These are phyloP conservation scores for Crambe crambe DNA, from an alignment of 37 sponge, comb jelly and placozoan genomes.

Conservation along the genomic window DNA sequence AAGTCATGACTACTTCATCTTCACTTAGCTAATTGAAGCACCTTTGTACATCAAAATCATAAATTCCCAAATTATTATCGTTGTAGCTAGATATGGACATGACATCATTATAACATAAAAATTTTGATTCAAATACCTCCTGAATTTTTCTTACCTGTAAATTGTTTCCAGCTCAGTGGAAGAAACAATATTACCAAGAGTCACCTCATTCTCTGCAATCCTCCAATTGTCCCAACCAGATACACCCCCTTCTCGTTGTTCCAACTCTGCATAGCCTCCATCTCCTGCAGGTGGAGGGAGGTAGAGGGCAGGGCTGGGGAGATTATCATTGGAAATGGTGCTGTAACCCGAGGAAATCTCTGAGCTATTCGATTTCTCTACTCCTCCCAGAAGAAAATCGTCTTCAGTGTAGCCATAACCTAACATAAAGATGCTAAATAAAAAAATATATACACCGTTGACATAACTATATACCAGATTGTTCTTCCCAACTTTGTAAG, in stretches of 20 bases:
- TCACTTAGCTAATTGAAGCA: no score
- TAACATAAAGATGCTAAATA: no score
- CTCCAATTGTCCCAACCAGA: conserved; percentile 40
- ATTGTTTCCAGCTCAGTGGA: conserved; percentile 13
- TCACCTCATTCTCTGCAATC: conserved; percentile 25
- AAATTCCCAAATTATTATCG: no score
- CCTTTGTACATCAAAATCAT: no score
- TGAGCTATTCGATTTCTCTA: not conserved
- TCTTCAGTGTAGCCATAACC: not conserved
- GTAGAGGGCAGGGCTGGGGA: conserved; percentile 9
- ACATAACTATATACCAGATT: not conserved
- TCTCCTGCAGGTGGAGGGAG: not conserved
- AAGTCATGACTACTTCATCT: no score
- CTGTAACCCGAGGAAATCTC: conserved; percentile 3
- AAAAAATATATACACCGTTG: not conserved
- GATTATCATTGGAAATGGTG: conserved; percentile 8
- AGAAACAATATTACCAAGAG: conserved; percentile 10
- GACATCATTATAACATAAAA: no score
- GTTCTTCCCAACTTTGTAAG: conserved; percentile 10
- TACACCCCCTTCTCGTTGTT: not conserved
- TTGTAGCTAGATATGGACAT: no score
- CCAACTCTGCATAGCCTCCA: not conserved
- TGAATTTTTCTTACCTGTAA: conserved; percentile 33
- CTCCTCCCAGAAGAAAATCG: not conserved
- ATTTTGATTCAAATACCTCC: no score